phyloP scores from a whole-genome alignment of 2,888 invertebrate genomes.

The Idaea biselata region DNA sequence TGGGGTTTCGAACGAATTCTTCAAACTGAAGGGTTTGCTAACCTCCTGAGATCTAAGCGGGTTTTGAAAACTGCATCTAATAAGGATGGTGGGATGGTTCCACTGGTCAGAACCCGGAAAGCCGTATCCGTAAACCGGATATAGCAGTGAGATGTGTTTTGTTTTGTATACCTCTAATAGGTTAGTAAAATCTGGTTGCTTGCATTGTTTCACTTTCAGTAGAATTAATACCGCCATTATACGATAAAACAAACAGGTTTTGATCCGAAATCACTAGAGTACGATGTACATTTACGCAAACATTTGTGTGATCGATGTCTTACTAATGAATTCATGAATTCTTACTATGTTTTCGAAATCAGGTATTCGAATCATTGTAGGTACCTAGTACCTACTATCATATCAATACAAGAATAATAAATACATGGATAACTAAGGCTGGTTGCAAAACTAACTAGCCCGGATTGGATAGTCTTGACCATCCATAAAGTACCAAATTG shows the following conservation, averaged over 20 bases:
- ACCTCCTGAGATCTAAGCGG: conserved; percentile 3
- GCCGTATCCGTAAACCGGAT: conserved; percentile 6
- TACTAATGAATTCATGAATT: background rate
- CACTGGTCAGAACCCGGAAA: background rate
- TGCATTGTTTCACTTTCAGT: conserved; percentile 33
- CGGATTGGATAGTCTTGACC: too few species aligned
- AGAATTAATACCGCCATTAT: conserved; percentile 41
- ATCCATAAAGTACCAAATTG: too few species aligned
- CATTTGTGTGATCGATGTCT: conserved; percentile 11
- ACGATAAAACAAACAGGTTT: conserved; percentile 33
- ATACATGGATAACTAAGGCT: too few species aligned
- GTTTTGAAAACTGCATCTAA: background rate
- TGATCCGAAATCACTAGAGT: conserved; percentile 33
- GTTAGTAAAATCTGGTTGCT: conserved; percentile 17
- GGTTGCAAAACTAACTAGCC: too few species aligned
- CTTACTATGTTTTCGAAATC: background rate
- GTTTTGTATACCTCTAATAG: background rate
- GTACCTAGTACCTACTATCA: too few species aligned
- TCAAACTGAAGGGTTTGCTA: too few species aligned
- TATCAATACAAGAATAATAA: background rate
- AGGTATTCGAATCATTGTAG: too few species aligned
- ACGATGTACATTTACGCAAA: conserved; percentile 24
- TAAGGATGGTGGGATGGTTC: background rate
- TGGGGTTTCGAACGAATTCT: too few species aligned
- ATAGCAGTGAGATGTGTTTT: background rate